Conservation (phyloP, 1,140 invertebrate genomes). For the Lepidotrigona ventralis region DNA sequence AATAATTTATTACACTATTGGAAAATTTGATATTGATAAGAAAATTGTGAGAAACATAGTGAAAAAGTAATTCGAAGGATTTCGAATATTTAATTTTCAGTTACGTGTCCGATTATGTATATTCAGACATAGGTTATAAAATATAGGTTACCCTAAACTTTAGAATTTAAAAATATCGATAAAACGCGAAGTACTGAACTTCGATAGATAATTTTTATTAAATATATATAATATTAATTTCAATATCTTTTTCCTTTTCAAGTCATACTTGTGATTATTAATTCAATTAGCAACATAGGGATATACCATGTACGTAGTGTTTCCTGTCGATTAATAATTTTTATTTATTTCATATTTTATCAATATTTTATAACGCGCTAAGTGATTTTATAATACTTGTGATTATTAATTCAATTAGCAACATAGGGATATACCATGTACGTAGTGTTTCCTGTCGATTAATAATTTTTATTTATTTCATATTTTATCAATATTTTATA, state of each 20-base stretch:
- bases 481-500: not conserved
- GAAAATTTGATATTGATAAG: not conserved
- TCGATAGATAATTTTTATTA: not conserved
- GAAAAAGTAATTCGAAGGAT: not conserved
- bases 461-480: not conserved
- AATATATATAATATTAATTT: not conserved
- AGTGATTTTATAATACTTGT: not conserved
- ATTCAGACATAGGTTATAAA: not conserved
- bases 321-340: not conserved
- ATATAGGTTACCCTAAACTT: not conserved
- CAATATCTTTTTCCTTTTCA: not conserved
- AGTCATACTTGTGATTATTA: not conserved
- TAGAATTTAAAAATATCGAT: not conserved
- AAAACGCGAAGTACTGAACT: not conserved
- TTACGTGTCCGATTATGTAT: not conserved
- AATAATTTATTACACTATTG: not conserved
- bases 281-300: not conserved
- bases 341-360: not conserved
- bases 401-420: not conserved
- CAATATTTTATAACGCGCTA: not conserved
- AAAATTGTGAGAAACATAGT: not conserved
- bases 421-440: not conserved
- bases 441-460: not conserved
- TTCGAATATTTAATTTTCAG: not conserved
- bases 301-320: not conserved